Evolutionary conservation across 37 sponge, comb jelly and placozoan species (phyloP).

Genomic region (Halichondria panicea): DNA sequence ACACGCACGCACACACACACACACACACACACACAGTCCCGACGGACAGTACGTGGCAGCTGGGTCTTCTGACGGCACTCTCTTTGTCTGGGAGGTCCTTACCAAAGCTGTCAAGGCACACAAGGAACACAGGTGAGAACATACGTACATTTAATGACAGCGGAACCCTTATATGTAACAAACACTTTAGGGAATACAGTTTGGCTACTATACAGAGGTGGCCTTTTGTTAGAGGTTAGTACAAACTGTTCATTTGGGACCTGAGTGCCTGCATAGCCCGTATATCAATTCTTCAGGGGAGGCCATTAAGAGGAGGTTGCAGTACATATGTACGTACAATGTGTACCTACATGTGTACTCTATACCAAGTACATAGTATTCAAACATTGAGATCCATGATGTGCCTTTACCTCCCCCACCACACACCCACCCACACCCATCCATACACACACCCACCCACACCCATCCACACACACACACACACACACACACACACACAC

Average conservation of each 20-base stretch:
- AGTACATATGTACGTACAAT: too few species aligned
- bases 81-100: slow-evolving; percentile 83
- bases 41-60: slow-evolving; percentile 95
- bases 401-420: not conserved
- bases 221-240: too few species aligned
- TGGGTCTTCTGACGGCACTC: slow-evolving; percentile 86
- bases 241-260: too few species aligned
- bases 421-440: slow-evolving; percentile 2
- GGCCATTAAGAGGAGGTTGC: too few species aligned
- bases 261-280: too few species aligned
- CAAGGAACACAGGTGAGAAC: slow-evolving; percentile 66
- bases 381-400: not conserved
- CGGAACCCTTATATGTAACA: too few species aligned
- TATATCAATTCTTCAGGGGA: too few species aligned
- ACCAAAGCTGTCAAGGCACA: slow-evolving; percentile 41
- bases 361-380: too few species aligned
- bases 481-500: slow-evolving; percentile 37
- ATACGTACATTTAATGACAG: not conserved
- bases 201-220: too few species aligned
- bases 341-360: too few species aligned
- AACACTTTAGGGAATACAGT: too few species aligned
- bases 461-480: not conserved
- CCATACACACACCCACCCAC: not conserved
- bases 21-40: slow-evolving; percentile 56
- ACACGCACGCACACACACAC: slow-evolving; percentile 10